phyloP scores from a whole-genome alignment of 2,888 invertebrate genomes.

The Lamproptera curius region DNA sequence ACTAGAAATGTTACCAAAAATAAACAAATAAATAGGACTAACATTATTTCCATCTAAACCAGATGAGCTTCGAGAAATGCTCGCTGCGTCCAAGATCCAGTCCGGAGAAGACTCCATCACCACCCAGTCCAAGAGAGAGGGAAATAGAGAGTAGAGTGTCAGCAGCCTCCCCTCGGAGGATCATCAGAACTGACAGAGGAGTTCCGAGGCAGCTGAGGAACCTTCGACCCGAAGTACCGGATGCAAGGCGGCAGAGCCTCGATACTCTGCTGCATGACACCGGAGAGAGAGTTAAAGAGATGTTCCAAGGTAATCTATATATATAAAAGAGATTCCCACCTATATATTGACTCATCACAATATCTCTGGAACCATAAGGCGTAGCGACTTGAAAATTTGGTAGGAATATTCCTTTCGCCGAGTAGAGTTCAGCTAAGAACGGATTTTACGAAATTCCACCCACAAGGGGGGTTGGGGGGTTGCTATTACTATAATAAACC shows the following conservation, averaged over 20 bases:
- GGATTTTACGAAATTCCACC: no score
- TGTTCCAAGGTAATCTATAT: slow-evolving; percentile 85
- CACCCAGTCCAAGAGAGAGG: slow-evolving; percentile 50
- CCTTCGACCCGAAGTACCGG: slow-evolving; percentile 44
- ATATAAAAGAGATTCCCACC: no score
- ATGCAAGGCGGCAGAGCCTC: slow-evolving; percentile 82
- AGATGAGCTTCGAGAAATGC: slow-evolving; percentile 77
- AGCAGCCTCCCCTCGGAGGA: slow-evolving; percentile 41
- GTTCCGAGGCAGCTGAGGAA: slow-evolving; percentile 29
- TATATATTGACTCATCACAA: no score
- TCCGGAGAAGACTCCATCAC: slow-evolving; percentile 55
- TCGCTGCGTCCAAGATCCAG: slow-evolving; percentile 64
- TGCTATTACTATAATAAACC: no score
- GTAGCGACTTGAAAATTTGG: no score
- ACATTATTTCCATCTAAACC: background rate
- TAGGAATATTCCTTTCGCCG: no score
- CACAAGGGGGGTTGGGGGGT: no score
- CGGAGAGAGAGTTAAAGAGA: slow-evolving; percentile 89
- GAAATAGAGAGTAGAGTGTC: slow-evolving; percentile 42
- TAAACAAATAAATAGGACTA: no score
- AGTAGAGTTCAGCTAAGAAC: no score
- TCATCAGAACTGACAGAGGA: slow-evolving; percentile 25
- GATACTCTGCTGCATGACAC: slow-evolving; percentile 87
- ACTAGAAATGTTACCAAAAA: no score
- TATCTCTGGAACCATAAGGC: no score